These are phyloP conservation scores for Parazoanthus darwini DNA, from an alignment of 92 coral and sea anemone genomes.

Conservation along the genomic window DNA sequence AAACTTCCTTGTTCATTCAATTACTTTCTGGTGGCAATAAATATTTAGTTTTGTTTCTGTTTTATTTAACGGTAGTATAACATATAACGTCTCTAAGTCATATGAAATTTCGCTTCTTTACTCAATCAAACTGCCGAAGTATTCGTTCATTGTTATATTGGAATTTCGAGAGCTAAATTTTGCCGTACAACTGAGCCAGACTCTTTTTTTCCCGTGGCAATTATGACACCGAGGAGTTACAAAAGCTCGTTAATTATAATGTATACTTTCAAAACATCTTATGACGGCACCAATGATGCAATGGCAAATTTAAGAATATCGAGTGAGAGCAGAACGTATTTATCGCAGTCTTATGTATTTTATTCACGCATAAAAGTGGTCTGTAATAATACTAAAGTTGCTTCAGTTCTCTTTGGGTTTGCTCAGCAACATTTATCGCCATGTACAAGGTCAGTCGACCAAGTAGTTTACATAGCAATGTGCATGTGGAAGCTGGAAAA, in stretches of 20 bases:
- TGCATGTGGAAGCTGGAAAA: background rate
- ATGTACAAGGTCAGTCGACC: background rate
- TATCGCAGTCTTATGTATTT: too few species aligned
- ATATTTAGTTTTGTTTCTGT: background rate
- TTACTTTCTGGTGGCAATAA: background rate
- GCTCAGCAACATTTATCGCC: too few species aligned
- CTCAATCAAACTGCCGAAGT: background rate
- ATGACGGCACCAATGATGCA: background rate
- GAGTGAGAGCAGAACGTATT: background rate
- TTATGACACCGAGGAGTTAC: background rate
- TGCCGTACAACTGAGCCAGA: background rate
- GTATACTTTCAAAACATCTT: background rate
- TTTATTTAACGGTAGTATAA: background rate
- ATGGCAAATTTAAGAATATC: too few species aligned
- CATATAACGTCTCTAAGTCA: background rate
- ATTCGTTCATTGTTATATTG: background rate
- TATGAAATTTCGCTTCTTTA: background rate
- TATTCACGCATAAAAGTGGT: too few species aligned
- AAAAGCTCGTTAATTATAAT: background rate
- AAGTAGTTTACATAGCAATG: background rate
- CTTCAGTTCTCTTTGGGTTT: background rate
- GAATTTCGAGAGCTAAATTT: background rate
- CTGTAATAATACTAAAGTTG: too few species aligned
- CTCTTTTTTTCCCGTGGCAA: background rate
- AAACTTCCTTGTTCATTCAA: background rate